Percentiles rank a stretch among this genome's conserved stretches.
phyloP scores from a whole-genome alignment of 2,888 invertebrate genomes.

The Drosophila anomalipes region DNA sequence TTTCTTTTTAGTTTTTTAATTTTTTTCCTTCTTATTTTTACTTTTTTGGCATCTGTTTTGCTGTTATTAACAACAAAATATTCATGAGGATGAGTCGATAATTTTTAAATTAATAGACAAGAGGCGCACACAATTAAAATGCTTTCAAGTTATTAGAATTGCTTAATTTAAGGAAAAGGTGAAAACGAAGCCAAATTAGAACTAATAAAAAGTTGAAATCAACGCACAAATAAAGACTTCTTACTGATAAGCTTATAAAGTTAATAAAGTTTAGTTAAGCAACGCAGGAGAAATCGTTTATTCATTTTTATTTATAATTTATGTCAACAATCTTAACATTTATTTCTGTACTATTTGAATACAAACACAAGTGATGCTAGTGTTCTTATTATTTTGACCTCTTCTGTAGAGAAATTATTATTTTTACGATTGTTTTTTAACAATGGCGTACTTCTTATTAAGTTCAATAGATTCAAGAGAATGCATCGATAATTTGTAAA shows the following conservation, averaged over 20 bases:
- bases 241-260: background rate
- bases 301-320: background rate
- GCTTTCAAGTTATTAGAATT: background rate
- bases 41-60: slow-evolving; percentile 24
- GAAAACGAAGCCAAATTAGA: background rate
- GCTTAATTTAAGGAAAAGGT: background rate
- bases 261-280: background rate
- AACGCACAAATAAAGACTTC: background rate
- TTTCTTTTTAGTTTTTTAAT: slow-evolving; percentile 50
- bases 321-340: background rate
- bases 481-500: background rate
- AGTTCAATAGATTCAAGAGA: background rate
- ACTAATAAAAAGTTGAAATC: background rate
- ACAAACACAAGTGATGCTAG: background rate
- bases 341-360: background rate
- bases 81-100: background rate
- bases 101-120: background rate
- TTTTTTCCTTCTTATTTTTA: slow-evolving; percentile 34
- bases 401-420: background rate
- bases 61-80: slow-evolving; percentile 15
- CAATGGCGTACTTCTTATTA: background rate
- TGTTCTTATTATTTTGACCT: background rate
- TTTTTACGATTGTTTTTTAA: background rate
- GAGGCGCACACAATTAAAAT: background rate
- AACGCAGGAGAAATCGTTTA: background rate